Evolutionary conservation across 2,888 invertebrate genomes (phyloP), one percentile per base, ranked within the genome.

Genomic region (Aproaerema taeniolella): DNA sequence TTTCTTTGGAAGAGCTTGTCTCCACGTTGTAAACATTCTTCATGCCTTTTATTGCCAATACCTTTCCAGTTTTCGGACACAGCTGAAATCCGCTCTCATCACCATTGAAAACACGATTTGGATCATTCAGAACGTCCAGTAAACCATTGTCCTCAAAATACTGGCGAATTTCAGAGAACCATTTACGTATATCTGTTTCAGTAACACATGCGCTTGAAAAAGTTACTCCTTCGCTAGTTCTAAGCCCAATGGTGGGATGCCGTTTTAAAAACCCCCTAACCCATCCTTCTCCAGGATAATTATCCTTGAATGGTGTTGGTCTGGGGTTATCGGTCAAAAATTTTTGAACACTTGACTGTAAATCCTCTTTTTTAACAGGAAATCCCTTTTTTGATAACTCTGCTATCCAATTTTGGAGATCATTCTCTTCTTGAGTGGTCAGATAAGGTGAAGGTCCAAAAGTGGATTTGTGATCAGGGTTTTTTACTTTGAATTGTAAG

Each of bases 21-120:
- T 68, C 69, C 16, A 73, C 53, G 47, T 71, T 61, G 45, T 74
- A 71, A 2, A 74, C 61, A 47, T 70, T 67, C 46, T 41, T 57
- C 14, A 45, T 41, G 20, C 53, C 51, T 43, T 46, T 57, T 40
- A 29, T 33, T 13, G 49, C 50, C 39, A 56, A 45, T 16, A 51
- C 53, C 36, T 38, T 31, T 15, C 53, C 53, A 28, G 41, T 53
- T 33, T 37, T 34, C 26, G 53, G 51, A 41, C 54, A 58, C 17
- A 60, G 43, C 32, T 49, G 50, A 45, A 60, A 61, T 17, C 53
- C 53, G 10, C 53, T 49, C 43, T 60, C 58, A 44, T 61, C 57
- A 3, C 52, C 50, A 47, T 58, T 60, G 43, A 46, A 58, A 36
- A 61, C 44, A 26, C 54, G 38, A 7, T 46, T 42, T 16, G 54